Conservation (phyloP, 2,888 invertebrate species). For the Frankliniella intonsa region DNA sequence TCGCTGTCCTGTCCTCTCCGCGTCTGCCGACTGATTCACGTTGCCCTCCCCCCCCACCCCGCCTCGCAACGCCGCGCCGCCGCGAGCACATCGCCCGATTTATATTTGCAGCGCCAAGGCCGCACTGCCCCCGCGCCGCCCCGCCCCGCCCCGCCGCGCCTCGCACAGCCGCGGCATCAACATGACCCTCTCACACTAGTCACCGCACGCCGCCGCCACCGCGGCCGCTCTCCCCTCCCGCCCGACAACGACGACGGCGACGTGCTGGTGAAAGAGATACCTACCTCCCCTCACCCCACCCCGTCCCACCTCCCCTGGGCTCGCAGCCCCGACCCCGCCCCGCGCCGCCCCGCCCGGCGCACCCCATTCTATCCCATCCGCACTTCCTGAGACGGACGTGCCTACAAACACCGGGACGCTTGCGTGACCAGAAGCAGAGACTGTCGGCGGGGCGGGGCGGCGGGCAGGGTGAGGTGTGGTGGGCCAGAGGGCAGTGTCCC, state of each 20-base stretch:
- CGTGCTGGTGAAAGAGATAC: too few relatives aligned
- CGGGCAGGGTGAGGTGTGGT: not conserved
- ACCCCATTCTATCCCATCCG: not conserved
- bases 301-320: not conserved
- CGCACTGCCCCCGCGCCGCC: not conserved
- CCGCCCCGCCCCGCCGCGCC: not conserved
- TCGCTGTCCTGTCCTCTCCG: too few relatives aligned
- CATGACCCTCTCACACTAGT: not conserved
- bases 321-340: not conserved
- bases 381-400: conserved; percentile 22
- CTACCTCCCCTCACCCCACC: too few relatives aligned
- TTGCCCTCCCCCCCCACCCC: not conserved
- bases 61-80: not conserved
- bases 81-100: not conserved
- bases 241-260: not conserved
- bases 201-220: not conserved
- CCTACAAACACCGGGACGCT: conserved; percentile 8
- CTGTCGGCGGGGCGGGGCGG: not conserved
- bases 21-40: too few relatives aligned
- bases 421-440: conserved; percentile 22
- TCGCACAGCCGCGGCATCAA: not conserved
- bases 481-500: conserved; percentile 7
- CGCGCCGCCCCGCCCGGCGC: not conserved
- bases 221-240: not conserved
- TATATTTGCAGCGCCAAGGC: not conserved